Conservation (phyloP, 1,140 invertebrate genomes). For the Drosophila sp. region DNA sequence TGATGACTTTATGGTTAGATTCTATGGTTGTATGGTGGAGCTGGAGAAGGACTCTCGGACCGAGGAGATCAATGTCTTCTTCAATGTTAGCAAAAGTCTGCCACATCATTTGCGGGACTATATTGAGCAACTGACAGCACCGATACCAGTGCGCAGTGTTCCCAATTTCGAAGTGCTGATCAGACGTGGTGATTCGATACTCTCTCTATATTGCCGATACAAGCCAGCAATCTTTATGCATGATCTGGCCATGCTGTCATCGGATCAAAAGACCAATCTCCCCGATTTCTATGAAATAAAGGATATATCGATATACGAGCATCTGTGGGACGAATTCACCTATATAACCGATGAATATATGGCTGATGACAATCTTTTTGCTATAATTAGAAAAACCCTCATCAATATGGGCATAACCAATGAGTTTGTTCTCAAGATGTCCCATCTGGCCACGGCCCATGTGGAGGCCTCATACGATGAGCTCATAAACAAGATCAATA, state of each 20-base stretch:
- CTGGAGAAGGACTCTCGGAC: constrained; percentile 13
- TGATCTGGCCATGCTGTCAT: neutral
- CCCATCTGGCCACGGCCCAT: constrained; percentile 41
- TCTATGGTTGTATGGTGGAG: constrained; percentile 27
- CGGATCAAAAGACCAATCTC: constrained; percentile 6
- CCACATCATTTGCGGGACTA: constrained; percentile 16
- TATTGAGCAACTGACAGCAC: neutral
- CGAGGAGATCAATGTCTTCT: constrained; percentile 33
- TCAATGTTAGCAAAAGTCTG: constrained; percentile 44
- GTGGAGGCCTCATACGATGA: constrained; percentile 36
- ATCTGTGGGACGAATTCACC: constrained; percentile 28
- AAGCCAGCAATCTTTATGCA: constrained; percentile 16
- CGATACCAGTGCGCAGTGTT: constrained; percentile 20
- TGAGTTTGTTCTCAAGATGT: constrained; percentile 39
- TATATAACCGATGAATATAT: constrained; percentile 32
- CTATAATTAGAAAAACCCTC: constrained; percentile 23
- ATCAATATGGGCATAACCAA: constrained; percentile 39
- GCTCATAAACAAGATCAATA: constrained; percentile 34
- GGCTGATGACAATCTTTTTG: constrained; percentile 26
- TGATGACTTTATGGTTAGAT: constrained; percentile 24
- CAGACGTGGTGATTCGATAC: constrained; percentile 20
- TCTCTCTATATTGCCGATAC: constrained; percentile 38
- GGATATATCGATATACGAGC: constrained; percentile 26
- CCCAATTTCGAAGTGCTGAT: constrained; percentile 50
- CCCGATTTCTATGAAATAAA: constrained; percentile 35